Evolutionary conservation across 2,888 invertebrate genomes (phyloP), one percentile per base, ranked within the genome.

Genomic region (Apodemia mormo): DNA sequence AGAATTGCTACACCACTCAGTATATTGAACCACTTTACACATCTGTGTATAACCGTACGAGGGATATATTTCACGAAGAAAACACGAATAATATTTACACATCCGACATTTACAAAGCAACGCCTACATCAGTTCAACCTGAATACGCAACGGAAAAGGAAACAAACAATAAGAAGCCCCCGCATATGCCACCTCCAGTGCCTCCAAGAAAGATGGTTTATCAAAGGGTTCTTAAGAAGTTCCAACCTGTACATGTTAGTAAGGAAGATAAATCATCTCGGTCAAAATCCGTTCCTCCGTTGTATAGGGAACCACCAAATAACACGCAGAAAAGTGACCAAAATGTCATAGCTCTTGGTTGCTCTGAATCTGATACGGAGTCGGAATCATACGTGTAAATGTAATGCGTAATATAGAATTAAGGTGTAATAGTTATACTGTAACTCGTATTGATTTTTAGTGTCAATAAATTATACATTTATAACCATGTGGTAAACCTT

Each of bases 171-270:
- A 90, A 88, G 78, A 91, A 91, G 74, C 88, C 90, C n/a, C 87
- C 89, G 2, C 94, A 94, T 76, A 92, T 94, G 81, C 95, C 94
- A 4, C 95, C 94, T 12, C 95, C 94, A 1, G 91, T 95, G 49
- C 95, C 95, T 1, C 95, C 95, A 6, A 87, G 95, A 78, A 93
- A 93, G 76, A 85, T 90, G 84, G 85, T 92, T 66, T 92, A 93
- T 78, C 92, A 92, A 78, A 85, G 90, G 77, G 89, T 93, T 4
- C 84, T 95, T 64, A 94, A 94, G 84, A 95, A 95, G 79, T 90
- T 95, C 76, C 95, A 95, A 70, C 95, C 95, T 1, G 95, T 95
- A 40, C 95, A 95, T 78, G 94, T 95, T 77, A 94, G 92, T 76
- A 94, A 94, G 71, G 94, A 95, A 37, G 94, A 95, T 67, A 93